Evolutionary conservation across 2,888 invertebrate genomes (phyloP).

Genomic region (Tenthredo livida): DNA sequence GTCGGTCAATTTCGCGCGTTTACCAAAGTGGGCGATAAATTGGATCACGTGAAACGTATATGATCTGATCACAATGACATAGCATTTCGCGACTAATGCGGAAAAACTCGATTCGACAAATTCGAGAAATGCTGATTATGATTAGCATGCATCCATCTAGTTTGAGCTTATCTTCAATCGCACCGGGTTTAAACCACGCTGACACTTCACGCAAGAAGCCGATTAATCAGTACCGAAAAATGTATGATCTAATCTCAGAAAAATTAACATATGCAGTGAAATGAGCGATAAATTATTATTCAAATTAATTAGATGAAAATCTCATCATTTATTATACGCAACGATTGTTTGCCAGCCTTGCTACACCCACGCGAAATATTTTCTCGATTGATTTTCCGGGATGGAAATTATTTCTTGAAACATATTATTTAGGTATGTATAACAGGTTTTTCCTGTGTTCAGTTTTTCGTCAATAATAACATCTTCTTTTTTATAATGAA

Average conservation of each 20-base stretch:
- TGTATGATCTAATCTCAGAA: neutral
- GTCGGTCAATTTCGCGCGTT: neutral
- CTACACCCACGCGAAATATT: neutral
- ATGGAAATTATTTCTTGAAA: neutral
- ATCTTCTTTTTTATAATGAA: neutral
- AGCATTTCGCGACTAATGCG: neutral
- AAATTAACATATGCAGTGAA: neutral
- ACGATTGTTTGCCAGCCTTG: neutral
- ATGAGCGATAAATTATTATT: neutral
- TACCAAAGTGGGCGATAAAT: neutral
- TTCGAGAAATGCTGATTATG: neutral
- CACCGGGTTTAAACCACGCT: neutral
- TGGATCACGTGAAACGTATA: neutral
- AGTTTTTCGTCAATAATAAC: neutral
- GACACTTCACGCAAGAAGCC: slow-evolving; percentile 16
- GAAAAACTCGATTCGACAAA: neutral
- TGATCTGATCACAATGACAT: neutral
- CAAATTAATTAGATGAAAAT: slow-evolving; percentile 7
- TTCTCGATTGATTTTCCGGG: neutral
- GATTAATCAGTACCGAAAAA: neutral
- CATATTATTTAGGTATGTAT: neutral
- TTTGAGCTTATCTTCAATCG: neutral
- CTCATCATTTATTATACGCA: neutral
- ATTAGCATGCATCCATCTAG: neutral
- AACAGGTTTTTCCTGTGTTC: neutral